Base-by-base conservation (phyloP, 2,797 vertebrate genomes). In the Anas bahamensis region DNA sequence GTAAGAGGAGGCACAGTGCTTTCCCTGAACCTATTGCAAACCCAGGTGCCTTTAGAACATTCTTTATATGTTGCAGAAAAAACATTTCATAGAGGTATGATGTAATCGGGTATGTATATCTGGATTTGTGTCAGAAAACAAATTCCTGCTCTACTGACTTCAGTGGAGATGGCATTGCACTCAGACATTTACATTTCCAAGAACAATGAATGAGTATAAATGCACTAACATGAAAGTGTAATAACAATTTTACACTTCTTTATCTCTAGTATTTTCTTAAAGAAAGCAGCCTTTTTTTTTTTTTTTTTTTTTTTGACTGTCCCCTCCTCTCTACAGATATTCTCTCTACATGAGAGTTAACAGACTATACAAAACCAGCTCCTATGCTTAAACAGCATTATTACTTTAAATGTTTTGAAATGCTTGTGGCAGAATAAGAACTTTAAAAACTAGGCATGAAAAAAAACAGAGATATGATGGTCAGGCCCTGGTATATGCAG, bases 401-500 rank as follows among this genome's bases (percentile, higher is more conserved):
- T 56, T 86, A 18, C n/a, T 76, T 66, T 55, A 29, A 70, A 82
- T 64, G 17, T 68, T 83, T 80, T 71, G 6, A 74, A 59, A 60
- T 68, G 14, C 65, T 68, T 87, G 55, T 72, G 59, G 46, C 8
- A 83, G 24, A 72, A 52, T 16, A 83, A 61, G 42, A 70, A 72
- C 41, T 66, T 88, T 48, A 57, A 74, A 91, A 87, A 44, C 5
- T 14, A 81, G 28, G 13, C 19, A 39, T 35, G 33, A 57, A 46
- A 50, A 53, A 42, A 42, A 16, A 44, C n/a, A 23, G 31, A 68
- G 2, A 12, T 14, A 56, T 13, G n/a, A n/a, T 31, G 48, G 28
- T 37, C 39, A 52, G 65, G 13, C 56, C 56, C 17, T 3, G 31
- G n/a, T 7, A n/a, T 7, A 26, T 0, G 2, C 0, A 0, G 11